Base-by-base conservation (phyloP, 2,797 vertebrate species). In the Acanthornis magna region DNA sequence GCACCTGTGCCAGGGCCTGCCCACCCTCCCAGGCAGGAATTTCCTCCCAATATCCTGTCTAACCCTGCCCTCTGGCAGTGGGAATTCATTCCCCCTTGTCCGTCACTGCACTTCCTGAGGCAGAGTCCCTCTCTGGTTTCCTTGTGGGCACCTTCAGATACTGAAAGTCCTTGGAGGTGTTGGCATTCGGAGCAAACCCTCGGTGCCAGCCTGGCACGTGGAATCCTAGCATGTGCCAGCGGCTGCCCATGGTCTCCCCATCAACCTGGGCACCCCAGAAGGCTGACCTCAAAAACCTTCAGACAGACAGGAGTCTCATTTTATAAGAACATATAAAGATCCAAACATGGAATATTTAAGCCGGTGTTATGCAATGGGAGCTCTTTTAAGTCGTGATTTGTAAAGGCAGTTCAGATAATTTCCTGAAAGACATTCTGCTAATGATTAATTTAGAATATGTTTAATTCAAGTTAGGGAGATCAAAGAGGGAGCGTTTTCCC, bases 401-500 rank as follows among this genome's bases (percentile, higher is more conserved):
- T 88, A 65, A 43, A 94, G 91, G 81, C 85, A 85, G 91, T 58
- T 84, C 40, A 9, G 92, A 75, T 94, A 87, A 93, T 91, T 88
- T 94, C 94, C 95, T 94, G 77, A 78, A 94, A 93, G 94, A 81
- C 80, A 42, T 40, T 26, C 76, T 89, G 76, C n/a, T 96, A 86
- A 95, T 95, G 87, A 97, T 95, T 95, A 93, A 95, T 95, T 94
- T 92, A 94, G 94, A 93, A 61, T 85, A 84, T 94, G 91, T 91
- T 97, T 94, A 95, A 97, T 96, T 95, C 93, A 91, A 91, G 86
- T 97, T 73, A 82, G 72, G 26, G 93, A 95, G 88, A 97, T 94
- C 96, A 95, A 97, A 96, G 85, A 50, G 83, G 62, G 86, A 93
- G 67, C 53, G 2, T 57, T 65, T 72, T 76, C 79, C 65, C 48